Evolutionary conservation across 2,888 invertebrate species (phyloP).

Genomic region (Hirtodrosophila confusa): DNA sequence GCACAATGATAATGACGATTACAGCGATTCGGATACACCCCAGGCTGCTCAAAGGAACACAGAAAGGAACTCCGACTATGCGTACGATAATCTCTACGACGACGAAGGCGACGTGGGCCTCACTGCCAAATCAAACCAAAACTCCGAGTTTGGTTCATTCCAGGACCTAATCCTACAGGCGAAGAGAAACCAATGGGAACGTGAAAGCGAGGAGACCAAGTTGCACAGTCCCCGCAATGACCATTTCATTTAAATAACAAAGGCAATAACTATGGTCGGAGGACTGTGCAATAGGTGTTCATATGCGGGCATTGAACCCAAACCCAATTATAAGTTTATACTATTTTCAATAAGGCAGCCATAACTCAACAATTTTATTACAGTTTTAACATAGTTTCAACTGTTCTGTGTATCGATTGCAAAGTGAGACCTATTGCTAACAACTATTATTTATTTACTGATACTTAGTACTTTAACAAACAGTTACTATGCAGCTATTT

Average conservation of each 20-base stretch:
- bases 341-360: too few relatives aligned
- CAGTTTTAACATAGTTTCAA: constrained; percentile 25
- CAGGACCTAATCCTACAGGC: constrained; percentile 79
- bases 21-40: constrained; percentile 42
- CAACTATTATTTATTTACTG: constrained; percentile 17
- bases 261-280: constrained; percentile 2
- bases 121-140: constrained; percentile 65
- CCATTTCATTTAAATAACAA: constrained; percentile 57
- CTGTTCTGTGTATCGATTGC: constrained; percentile 9
- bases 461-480: constrained; percentile 10
- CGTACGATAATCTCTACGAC: constrained; percentile 77
- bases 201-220: constrained; percentile 71
- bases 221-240: constrained; percentile 54
- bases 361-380: neutral
- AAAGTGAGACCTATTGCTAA: constrained; percentile 9
- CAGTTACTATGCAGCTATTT: constrained; percentile 2
- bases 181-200: constrained; percentile 67
- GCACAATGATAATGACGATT: constrained; percentile 40
- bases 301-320: constrained; percentile 67
- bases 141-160: constrained; percentile 74
- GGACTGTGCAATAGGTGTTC: constrained; percentile 59
- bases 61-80: constrained; percentile 61
- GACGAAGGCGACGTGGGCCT: constrained; percentile 72
- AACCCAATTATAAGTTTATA: neutral
- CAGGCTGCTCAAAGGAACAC: constrained; percentile 19